Conservation (phyloP, 1,140 invertebrate species). For the Drosophila pruinosa region DNA sequence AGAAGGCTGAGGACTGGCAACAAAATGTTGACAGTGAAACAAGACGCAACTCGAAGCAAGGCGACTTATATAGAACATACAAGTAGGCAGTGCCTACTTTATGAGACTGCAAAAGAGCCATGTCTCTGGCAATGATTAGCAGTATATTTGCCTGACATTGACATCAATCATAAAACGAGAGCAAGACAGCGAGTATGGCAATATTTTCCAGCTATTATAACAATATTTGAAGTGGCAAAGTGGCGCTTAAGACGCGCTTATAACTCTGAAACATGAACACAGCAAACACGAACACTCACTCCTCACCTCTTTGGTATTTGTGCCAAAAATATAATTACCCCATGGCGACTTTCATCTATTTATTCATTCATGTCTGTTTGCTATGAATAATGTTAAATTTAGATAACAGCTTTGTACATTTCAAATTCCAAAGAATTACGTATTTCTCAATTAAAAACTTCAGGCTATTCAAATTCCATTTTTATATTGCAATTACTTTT, state of each 20-base stretch:
- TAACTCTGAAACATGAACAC: background rate
- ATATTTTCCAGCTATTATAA: slow-evolving; percentile 19
- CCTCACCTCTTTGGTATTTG: background rate
- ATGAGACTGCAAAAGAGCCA: background rate
- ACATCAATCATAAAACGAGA: slow-evolving; percentile 33
- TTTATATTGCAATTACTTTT: too few relatives aligned
- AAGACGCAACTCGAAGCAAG: background rate
- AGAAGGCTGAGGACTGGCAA: slow-evolving; percentile 5
- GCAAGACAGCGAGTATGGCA: background rate
- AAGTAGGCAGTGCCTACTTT: background rate
- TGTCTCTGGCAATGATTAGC: slow-evolving; percentile 44
- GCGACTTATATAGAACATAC: background rate
- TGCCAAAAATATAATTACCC: background rate
- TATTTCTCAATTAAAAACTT: background rate
- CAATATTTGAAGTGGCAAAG: slow-evolving; percentile 23
- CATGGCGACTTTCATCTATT: background rate
- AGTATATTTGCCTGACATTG: slow-evolving; percentile 62
- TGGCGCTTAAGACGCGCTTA: background rate
- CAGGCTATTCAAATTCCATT: too few relatives aligned
- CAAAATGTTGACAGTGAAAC: slow-evolving; percentile 45
- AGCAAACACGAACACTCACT: background rate
- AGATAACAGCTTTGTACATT: background rate
- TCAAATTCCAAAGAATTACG: background rate
- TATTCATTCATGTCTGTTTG: background rate
- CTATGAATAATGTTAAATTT: background rate